These are phyloP conservation scores for Sclerodermus sp. DNA, from an alignment of 2,888 invertebrate species.

Conservation along the genomic window DNA sequence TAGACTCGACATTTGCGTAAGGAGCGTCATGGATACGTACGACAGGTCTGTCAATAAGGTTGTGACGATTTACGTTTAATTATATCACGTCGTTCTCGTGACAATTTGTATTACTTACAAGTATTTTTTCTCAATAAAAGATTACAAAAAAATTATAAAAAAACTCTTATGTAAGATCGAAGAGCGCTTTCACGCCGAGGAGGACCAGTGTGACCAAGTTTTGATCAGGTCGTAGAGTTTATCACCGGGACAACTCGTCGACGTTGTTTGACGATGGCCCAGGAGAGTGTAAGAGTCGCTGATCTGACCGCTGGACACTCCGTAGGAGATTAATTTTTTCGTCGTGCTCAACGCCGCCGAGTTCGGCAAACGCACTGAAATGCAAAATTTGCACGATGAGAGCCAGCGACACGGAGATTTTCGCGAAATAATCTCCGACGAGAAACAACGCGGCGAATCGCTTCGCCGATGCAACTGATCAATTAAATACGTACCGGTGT, in stretches of 20 bases:
- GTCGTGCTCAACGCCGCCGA: slow-evolving; percentile 61
- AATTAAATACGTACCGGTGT: slow-evolving; percentile 53
- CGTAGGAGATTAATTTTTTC: slow-evolving; percentile 64
- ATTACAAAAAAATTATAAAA: too few relatives aligned
- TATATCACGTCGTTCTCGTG: too few relatives aligned
- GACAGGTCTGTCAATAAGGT: slow-evolving; percentile 58
- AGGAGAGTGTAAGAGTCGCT: slow-evolving; percentile 66
- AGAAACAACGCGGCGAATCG: too few relatives aligned
- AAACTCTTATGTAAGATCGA: too few relatives aligned
- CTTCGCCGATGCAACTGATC: too few relatives aligned
- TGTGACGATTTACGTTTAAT: slow-evolving; percentile 49
- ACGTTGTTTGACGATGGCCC: slow-evolving; percentile 59
- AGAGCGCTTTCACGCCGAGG: too few relatives aligned
- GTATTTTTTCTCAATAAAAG: too few relatives aligned
- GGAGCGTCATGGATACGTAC: slow-evolving; percentile 61
- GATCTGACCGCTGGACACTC: slow-evolving; percentile 66
- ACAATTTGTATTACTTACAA: too few relatives aligned
- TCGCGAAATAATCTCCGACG: too few relatives aligned
- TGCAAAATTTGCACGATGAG: neutral
- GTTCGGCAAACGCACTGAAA: slow-evolving; percentile 34
- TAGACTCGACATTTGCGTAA: slow-evolving; percentile 61
- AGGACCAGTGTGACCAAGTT: slow-evolving; percentile 40
- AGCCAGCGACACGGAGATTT: too few relatives aligned
- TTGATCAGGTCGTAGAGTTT: slow-evolving; percentile 38
- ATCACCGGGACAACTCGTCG: slow-evolving; percentile 44